Evolutionary conservation across 2,797 vertebrate species (phyloP), one percentile per base, ranked within the genome.

Genomic region (Bovichtus variegatus): DNA sequence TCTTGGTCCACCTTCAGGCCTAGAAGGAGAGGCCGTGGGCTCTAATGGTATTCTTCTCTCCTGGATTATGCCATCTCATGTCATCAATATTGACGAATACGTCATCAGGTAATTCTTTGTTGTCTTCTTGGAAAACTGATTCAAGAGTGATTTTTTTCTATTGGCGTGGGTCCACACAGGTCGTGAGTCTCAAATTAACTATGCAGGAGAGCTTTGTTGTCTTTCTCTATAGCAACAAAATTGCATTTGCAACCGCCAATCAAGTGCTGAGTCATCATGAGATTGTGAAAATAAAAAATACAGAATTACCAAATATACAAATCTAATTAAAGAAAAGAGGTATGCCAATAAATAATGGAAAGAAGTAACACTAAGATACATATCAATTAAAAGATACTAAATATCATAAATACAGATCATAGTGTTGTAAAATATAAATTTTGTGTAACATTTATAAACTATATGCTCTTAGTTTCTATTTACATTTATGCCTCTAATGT

Each of bases 41-140:
- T 99, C 97, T 86, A 98, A 96, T 79, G 98, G 97, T 64, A 98
- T 99, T 86, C 93, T 99, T 51, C 94, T 99, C 1, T 96, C 97
- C 12, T 99, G 98, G 98, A 93, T 87, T 36, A 94, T 94, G 4
- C 95, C 96, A 3, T 34, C 83, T 47, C 92, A 95, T 81, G 84
- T 91, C 27, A 94, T 91, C 65, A 65, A 78, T 41, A 95, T 98
- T 82, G 63, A 96, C 2, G 96, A 91, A 44, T 99, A 98, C 40
- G 61, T 95, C 74, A 96, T 99, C 84, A 97, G 97, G 94, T 94
- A 80, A 29, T 57, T 68, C 10, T 71, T 65, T 71, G 31, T 65
- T 44, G 9, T 63, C 6, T 38, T 44, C 1, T 21, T 60, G 13
- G 46, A 68, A 61, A 71, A 25, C 8, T 41, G 21, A 41, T 43